Evolutionary conservation across 2,888 invertebrate genomes (phyloP).

Genomic region (Noctuana brunneofusca): DNA sequence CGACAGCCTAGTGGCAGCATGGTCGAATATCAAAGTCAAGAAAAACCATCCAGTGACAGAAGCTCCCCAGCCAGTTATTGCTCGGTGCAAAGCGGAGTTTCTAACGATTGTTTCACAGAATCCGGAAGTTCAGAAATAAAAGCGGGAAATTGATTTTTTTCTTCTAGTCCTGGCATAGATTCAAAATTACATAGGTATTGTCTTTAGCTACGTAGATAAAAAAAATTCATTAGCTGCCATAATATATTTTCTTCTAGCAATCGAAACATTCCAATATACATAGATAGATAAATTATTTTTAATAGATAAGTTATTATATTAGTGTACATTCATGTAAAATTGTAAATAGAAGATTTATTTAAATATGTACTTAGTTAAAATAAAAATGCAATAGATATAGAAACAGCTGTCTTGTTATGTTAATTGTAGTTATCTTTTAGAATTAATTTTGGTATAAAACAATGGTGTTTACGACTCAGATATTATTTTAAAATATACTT

Average conservation of each 20-base stretch:
- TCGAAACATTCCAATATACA: conserved; percentile 15
- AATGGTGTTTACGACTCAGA: background rate
- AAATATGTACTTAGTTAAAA: too few relatives aligned
- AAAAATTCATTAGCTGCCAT: conserved; percentile 31
- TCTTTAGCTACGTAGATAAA: conserved; percentile 8
- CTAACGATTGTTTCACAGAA: conserved; percentile 71
- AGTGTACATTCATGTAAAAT: conserved; percentile 24
- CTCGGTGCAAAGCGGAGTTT: conserved; percentile 68
- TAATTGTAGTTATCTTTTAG: conserved; percentile 1
- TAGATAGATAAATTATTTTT: conserved; percentile 37
- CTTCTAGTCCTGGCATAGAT: conserved; percentile 14
- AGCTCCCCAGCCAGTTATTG: conserved; percentile 77
- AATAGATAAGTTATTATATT: conserved; percentile 21
- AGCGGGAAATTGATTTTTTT: conserved; percentile 58
- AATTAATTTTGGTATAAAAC: background rate
- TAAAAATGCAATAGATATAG: background rate
- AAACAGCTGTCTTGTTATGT: background rate
- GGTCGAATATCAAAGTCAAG: conserved; percentile 71
- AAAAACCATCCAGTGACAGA: conserved; percentile 64
- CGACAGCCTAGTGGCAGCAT: conserved; percentile 84
- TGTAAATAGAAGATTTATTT: background rate
- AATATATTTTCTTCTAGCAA: conserved; percentile 13
- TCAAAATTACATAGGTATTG: conserved; percentile 9
- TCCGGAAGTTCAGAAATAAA: conserved; percentile 69
- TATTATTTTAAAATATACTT: background rate